Percentiles rank a stretch among this genome's conserved stretches.
These are phyloP conservation scores for Drosophila seguyi DNA, from an alignment of 1,140 invertebrate species.

Conservation along the genomic window DNA sequence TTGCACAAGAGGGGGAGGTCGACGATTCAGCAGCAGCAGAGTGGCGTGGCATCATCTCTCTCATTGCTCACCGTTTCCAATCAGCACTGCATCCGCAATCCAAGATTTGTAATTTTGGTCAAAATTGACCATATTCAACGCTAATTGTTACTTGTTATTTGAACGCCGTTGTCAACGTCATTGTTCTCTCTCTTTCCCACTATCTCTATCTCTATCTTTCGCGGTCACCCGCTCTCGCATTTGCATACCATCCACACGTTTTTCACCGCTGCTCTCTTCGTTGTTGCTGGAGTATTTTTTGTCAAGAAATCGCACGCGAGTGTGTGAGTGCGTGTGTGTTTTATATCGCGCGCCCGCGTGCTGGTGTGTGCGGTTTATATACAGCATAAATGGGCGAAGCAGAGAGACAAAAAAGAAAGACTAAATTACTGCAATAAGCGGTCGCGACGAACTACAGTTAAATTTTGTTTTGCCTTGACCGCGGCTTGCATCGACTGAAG, in stretches of 20 bases:
- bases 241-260: slow-evolving; percentile 63
- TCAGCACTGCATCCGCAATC: slow-evolving; percentile 20
- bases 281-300: slow-evolving; percentile 63
- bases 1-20: slow-evolving; percentile 67
- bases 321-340: slow-evolving; percentile 22
- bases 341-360: slow-evolving; percentile 27
- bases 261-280: slow-evolving; percentile 53
- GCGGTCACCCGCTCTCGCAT: slow-evolving; percentile 41
- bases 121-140: slow-evolving; percentile 39
- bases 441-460: slow-evolving; percentile 69
- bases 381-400: slow-evolving; percentile 73
- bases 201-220: slow-evolving; percentile 34
- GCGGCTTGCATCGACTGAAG: slow-evolving; percentile 19
- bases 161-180: slow-evolving; percentile 65
- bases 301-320: slow-evolving; percentile 32
- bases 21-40: slow-evolving; percentile 36
- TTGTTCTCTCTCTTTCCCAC: slow-evolving; percentile 36
- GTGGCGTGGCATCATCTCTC: slow-evolving; percentile 67
- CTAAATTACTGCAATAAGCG: slow-evolving; percentile 75
- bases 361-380: slow-evolving; percentile 32
- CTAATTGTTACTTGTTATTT: slow-evolving; percentile 52
- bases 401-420: slow-evolving; percentile 48
- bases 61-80: slow-evolving; percentile 51
- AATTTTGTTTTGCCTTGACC: slow-evolving; percentile 55
- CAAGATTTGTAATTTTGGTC: slow-evolving; percentile 17